These are phyloP conservation scores for Anseranas semipalmata DNA, from an alignment of 2,113 vertebrate genomes.

Conservation along the genomic window DNA sequence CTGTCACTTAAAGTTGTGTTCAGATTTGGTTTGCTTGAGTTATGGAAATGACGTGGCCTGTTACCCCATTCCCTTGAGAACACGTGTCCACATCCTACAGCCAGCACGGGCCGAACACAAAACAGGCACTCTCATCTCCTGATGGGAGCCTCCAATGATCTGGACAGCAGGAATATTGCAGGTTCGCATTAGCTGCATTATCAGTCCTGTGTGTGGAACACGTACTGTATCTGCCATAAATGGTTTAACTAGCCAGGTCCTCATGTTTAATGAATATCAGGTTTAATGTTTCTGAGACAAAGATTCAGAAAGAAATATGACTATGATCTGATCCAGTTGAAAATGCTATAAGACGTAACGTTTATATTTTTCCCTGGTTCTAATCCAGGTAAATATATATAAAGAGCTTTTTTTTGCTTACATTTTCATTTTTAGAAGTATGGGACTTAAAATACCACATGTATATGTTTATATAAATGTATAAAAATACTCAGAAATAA, in stretches of 20 bases:
- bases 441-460: not conserved
- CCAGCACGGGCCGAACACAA: not conserved
- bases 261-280: not conserved
- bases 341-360: not conserved
- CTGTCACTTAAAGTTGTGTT: not conserved
- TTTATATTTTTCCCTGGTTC: not conserved
- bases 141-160: not conserved
- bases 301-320: not conserved
- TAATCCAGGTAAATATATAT: not conserved
- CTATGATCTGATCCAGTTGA: not conserved
- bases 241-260: not conserved
- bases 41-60: not conserved
- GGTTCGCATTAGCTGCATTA: not conserved
- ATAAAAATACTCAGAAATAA: not conserved
- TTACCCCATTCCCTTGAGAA: not conserved
- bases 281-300: not conserved
- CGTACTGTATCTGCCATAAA: not conserved
- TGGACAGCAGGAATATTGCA: not conserved
- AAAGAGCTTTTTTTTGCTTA: not conserved
- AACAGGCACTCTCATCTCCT: not conserved
- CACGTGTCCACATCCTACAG: not conserved
- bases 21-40: constrained; percentile 14
- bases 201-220: not conserved
- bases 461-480: not conserved
- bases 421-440: not conserved